Evolutionary conservation across 2,888 invertebrate genomes (phyloP).

Genomic region (Boloria selene): DNA sequence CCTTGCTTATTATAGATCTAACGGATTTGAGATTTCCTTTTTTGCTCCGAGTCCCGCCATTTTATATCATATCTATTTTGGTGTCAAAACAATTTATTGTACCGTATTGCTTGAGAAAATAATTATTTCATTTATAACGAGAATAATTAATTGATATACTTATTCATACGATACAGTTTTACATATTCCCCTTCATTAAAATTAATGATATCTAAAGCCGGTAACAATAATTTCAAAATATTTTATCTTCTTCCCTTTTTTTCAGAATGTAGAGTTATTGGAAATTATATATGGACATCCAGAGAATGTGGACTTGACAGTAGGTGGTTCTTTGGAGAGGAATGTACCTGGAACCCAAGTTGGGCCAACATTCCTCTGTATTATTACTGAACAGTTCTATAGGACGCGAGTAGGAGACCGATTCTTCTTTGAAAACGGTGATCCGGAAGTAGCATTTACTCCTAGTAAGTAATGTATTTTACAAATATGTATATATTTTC

Average conservation of each 20-base stretch:
- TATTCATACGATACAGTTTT: too few relatives aligned
- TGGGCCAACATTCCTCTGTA: slow-evolving; percentile 94
- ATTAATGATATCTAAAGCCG: too few relatives aligned
- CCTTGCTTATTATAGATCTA: too few relatives aligned
- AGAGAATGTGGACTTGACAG: slow-evolving; percentile 93
- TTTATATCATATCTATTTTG: too few relatives aligned
- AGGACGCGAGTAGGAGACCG: slow-evolving; percentile 93
- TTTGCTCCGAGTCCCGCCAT: too few relatives aligned
- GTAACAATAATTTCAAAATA: background rate
- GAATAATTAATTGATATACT: too few relatives aligned
- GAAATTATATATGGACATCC: slow-evolving; percentile 85
- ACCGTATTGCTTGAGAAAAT: too few relatives aligned
- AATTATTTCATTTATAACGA: too few relatives aligned
- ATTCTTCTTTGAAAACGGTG: slow-evolving; percentile 90
- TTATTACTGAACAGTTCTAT: slow-evolving; percentile 93
- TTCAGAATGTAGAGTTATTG: slow-evolving; percentile 85
- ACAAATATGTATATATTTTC: too few relatives aligned
- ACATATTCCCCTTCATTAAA: too few relatives aligned
- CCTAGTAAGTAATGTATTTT: slow-evolving; percentile 68
- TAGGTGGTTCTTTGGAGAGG: slow-evolving; percentile 91
- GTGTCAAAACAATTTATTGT: too few relatives aligned
- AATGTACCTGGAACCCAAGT: slow-evolving; percentile 89
- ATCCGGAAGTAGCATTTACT: slow-evolving; percentile 83
- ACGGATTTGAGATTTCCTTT: too few relatives aligned
- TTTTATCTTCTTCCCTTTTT: background rate